Conservation (phyloP, 2,797 vertebrate species). For the Geotria australis region DNA sequence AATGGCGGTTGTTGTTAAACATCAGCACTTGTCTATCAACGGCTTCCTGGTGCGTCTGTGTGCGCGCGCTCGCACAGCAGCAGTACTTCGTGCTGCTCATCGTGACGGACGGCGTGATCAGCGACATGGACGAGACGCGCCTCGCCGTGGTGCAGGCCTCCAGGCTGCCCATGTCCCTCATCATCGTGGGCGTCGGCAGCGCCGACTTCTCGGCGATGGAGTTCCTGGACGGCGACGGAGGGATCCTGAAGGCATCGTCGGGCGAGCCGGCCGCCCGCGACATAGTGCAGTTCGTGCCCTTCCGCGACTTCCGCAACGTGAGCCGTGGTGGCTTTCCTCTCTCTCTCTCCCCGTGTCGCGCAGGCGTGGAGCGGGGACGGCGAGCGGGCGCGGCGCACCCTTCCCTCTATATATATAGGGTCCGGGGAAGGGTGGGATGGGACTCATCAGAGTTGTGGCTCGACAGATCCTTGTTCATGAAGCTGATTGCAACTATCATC, state of each 20-base stretch:
- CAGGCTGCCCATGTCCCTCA: constrained; percentile 91
- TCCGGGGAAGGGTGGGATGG: no score
- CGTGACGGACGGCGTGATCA: constrained; percentile 91
- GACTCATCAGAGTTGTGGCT: no score
- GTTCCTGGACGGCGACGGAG: constrained; percentile 74
- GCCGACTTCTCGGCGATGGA: constrained; percentile 94
- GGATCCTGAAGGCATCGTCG: constrained; percentile 38
- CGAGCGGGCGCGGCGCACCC: no score
- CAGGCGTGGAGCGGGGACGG: no score
- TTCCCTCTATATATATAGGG: no score
- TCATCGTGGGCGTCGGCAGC: constrained; percentile 85
- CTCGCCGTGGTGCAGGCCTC: constrained; percentile 69
- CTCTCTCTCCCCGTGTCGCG: no score
- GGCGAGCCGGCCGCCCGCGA: constrained; percentile 70
- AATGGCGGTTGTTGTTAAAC: no score
- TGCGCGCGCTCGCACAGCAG: constrained; percentile 11
- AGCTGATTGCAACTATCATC: no score
- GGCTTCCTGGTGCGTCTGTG: background rate
- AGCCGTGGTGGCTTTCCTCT: constrained; percentile 7
- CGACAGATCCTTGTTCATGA: no score
- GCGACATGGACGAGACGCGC: constrained; percentile 90
- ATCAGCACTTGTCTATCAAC: no score
- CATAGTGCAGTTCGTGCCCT: constrained; percentile 93
- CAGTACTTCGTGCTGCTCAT: constrained; percentile 95
- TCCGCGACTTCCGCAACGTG: constrained; percentile 78